Base-by-base conservation (phyloP, 2,888 invertebrate genomes). In the Buathra laborator region DNA sequence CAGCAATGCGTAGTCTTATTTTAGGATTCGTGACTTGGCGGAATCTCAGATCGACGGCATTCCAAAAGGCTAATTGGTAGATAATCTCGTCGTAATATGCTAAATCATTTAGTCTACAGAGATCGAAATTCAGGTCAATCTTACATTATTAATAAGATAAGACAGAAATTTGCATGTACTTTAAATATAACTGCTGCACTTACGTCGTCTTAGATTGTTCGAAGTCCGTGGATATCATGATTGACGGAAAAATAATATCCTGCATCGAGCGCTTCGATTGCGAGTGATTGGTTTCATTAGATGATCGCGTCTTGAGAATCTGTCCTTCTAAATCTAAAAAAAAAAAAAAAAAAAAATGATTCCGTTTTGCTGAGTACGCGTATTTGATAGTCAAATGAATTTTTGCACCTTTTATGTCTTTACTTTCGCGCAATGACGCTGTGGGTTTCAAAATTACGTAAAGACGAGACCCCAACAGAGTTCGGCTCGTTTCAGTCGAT, bases 21-120 rank as follows among this genome's bases (percentile, higher is more conserved):
- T 68, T 64, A 1, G 81, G 81, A 81, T 67, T 67, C 2, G 56
- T 24, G 19, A 81, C 56, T 3, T 62, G 67, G 19, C 81, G 53
- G 29, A 46, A 81, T 46, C 59, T 53, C 59, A 74, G 12, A 75
- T 81, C 74, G 16, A 81, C 81, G 1, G 67, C 81, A 16, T 81
- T 81, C 81, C 81, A 81, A 44, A 81, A 81, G 48, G 67, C 75
- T 56, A 81, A 16, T 32, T 68, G 59, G 44, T 74, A 74, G 7
- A 68, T 16, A 3, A 81, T 75, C n/a, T 74, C 74, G 3, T 74
- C 7, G 24, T 53, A 32, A 32, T 53, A 59, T 3, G 37, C 59
- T 5, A 29, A 43, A 67, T 82, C 67, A 62, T 78, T 79, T 43
- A 24, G 56, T 12, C 78, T 80, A 56, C 59, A 43, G 68, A 85